Conservation (phyloP, 2,113 vertebrate species). For the Cariama cristata region DNA sequence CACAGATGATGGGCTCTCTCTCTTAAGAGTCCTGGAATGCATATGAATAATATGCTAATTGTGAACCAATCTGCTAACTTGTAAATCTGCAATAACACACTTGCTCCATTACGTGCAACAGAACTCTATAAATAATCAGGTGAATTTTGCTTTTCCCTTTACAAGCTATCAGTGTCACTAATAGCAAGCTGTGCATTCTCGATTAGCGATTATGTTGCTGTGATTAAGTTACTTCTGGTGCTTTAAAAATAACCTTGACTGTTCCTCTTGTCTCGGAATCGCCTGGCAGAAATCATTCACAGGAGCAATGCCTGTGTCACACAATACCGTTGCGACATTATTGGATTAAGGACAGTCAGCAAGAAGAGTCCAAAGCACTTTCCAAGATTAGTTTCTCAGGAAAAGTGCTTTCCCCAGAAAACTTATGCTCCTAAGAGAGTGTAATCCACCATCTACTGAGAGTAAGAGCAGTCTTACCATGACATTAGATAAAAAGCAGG, state of each 20-base stretch:
- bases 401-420: conserved; percentile 39
- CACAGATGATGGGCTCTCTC: neutral
- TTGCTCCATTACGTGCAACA: neutral
- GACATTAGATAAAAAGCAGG: neutral
- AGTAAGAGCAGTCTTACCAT: neutral
- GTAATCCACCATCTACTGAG: neutral
- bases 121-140: conserved; percentile 45
- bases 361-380: conserved; percentile 31
- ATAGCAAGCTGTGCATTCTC: conserved; percentile 42
- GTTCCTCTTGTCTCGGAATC: neutral
- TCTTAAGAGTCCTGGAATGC: neutral
- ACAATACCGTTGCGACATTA: neutral
- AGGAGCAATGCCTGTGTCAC: neutral
- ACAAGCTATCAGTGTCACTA: conserved; percentile 38
- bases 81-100: conserved; percentile 2
- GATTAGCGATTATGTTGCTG: neutral
- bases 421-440: neutral
- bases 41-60: neutral
- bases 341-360: conserved; percentile 29
- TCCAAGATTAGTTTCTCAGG: neutral
- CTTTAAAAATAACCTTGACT: conserved; percentile 54
- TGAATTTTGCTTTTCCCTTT: conserved; percentile 32
- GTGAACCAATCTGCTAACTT: neutral
- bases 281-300: conserved; percentile 11
- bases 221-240: conserved; percentile 39